These are phyloP conservation scores for Chlorodrepanis virens DNA, from an alignment of 2,113 vertebrate species.

Conservation along the genomic window DNA sequence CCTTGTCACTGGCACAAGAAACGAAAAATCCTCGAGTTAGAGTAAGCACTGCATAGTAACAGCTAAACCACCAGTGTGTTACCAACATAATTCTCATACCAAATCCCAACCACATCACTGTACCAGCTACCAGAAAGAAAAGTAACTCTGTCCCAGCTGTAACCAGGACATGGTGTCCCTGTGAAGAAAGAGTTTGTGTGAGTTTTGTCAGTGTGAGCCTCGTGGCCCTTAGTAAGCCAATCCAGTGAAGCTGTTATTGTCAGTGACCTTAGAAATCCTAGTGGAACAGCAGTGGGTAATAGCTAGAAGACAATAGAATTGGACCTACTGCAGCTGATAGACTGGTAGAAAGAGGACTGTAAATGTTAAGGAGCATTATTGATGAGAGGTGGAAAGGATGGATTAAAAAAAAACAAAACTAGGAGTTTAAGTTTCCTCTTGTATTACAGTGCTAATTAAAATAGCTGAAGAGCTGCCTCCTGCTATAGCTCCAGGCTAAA, in stretches of 20 bases:
- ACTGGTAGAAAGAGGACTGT: not conserved
- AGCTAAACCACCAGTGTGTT: not conserved
- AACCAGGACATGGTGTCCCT: not conserved
- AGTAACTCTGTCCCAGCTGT: not conserved
- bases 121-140: not conserved
- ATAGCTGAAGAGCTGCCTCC: not conserved
- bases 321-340: not conserved
- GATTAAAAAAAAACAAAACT: not conserved
- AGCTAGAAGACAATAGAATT: not conserved
- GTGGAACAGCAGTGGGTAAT: not conserved
- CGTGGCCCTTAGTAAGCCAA: not conserved
- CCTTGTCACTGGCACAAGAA: not conserved
- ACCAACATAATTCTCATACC: not conserved
- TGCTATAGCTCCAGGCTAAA: constrained; percentile 2
- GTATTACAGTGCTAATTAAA: constrained; percentile 16
- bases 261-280: not conserved
- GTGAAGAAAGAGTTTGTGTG: not conserved
- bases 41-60: not conserved
- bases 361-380: not conserved
- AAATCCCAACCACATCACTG: not conserved
- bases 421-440: constrained; percentile 30
- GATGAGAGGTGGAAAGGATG: not conserved
- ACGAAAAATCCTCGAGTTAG: not conserved
- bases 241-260: not conserved
- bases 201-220: not conserved